phyloP scores from a whole-genome alignment of 2,797 vertebrate species.

The Notoglanidium macrostoma region DNA sequence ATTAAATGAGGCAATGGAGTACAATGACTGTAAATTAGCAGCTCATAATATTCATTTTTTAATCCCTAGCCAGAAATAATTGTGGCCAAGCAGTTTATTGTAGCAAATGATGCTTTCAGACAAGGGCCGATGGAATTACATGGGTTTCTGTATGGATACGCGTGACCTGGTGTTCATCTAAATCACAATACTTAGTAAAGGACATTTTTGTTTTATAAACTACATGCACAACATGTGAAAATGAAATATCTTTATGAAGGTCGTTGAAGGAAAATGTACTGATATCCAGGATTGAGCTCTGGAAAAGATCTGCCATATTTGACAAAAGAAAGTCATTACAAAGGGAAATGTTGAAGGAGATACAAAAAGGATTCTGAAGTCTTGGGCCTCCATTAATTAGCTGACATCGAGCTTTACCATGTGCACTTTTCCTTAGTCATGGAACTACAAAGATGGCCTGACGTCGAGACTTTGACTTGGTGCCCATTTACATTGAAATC shows the following conservation, averaged over 20 bases:
- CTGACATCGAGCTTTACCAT: neutral
- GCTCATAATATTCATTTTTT: slow-evolving; percentile 25
- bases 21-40: slow-evolving; percentile 34
- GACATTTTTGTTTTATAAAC: neutral
- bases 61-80: slow-evolving; percentile 22
- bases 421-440: neutral
- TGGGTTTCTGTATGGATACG: slow-evolving; percentile 7
- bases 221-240: neutral
- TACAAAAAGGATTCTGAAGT: neutral
- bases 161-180: neutral
- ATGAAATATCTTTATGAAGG: neutral
- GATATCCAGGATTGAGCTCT: neutral
- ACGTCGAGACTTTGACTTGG: neutral
- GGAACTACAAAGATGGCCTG: neutral
- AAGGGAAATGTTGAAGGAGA: neutral
- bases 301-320: neutral
- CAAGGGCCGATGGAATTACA: slow-evolving; percentile 7
- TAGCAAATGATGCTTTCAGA: slow-evolving; percentile 5
- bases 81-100: slow-evolving; percentile 24
- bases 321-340: neutral
- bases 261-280: neutral
- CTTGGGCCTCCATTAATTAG: neutral
- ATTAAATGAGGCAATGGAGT: slow-evolving; percentile 32
- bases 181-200: neutral
- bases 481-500: neutral